These are phyloP conservation scores for Diogma glabrata DNA, from an alignment of 2,888 invertebrate species.

Conservation along the genomic window DNA sequence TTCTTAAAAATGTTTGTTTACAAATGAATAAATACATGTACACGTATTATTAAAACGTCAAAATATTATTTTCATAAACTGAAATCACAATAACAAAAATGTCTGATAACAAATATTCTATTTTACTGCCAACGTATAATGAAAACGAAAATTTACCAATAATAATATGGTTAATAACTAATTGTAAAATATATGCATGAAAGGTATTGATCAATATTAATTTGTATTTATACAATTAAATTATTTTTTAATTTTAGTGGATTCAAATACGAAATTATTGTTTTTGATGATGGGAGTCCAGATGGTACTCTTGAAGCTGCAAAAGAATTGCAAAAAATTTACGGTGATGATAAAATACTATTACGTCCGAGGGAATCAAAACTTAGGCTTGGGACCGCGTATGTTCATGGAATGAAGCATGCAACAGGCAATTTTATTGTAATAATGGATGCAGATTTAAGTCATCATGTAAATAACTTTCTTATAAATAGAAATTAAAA, in stretches of 20 bases:
- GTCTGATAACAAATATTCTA: slow-evolving; percentile 68
- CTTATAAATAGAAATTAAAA: too few relatives aligned
- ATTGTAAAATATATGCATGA: slow-evolving; percentile 78
- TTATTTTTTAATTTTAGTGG: slow-evolving; percentile 41
- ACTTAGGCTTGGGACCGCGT: slow-evolving; percentile 93
- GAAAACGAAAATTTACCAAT: slow-evolving; percentile 95
- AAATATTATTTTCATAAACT: too few relatives aligned
- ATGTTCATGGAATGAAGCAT: slow-evolving; percentile 92
- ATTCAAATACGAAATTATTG: slow-evolving; percentile 80
- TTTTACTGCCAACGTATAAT: slow-evolving; percentile 93
- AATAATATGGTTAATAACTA: slow-evolving; percentile 69
- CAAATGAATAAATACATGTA: too few relatives aligned
- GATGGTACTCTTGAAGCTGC: slow-evolving; percentile 94
- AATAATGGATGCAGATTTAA: slow-evolving; percentile 97
- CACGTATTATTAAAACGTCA: too few relatives aligned
- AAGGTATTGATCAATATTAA: too few relatives aligned
- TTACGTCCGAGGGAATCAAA: slow-evolving; percentile 84
- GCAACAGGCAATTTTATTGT: slow-evolving; percentile 92
- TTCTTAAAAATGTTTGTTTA: too few relatives aligned
- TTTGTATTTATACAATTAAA: too few relatives aligned
- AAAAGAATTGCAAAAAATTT: slow-evolving; percentile 78
- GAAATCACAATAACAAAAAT: too few relatives aligned
- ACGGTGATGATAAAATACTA: slow-evolving; percentile 79
- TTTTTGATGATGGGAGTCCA: slow-evolving; percentile 97
- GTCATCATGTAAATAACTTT: slow-evolving; percentile 92